phyloP scores from a whole-genome alignment of 2,888 invertebrate species.

The Parnassius orleans region DNA sequence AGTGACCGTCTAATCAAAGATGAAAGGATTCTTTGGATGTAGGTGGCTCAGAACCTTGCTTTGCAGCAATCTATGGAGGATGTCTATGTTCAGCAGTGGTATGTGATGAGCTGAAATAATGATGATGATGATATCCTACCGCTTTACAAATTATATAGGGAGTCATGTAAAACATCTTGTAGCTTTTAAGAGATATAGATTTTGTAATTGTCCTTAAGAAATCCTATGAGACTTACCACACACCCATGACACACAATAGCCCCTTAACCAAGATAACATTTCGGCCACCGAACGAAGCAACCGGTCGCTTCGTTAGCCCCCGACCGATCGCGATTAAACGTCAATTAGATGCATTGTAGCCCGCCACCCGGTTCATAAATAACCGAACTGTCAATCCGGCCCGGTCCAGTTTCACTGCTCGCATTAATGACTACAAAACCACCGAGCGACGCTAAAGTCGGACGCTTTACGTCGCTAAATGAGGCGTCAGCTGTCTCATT shows the following conservation, averaged over 20 bases:
- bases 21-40: too few species aligned
- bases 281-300: conserved; percentile 35
- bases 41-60: too few species aligned
- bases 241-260: conserved; percentile 6
- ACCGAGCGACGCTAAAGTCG: conserved; percentile 30
- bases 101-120: too few species aligned
- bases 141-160: too few species aligned
- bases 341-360: conserved; percentile 74
- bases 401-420: conserved; percentile 44
- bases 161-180: too few species aligned
- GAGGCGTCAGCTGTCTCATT: conserved; percentile 37
- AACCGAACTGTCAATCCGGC: conserved; percentile 51
- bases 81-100: too few species aligned
- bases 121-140: too few species aligned
- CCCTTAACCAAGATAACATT: conserved; percentile 4
- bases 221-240: too few species aligned
- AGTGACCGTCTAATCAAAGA: too few species aligned
- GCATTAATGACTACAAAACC: conserved; percentile 46
- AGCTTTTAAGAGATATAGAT: too few species aligned
- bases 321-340: conserved; percentile 63
- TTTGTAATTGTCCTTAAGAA: too few species aligned
- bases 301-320: conserved; percentile 56
- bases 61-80: too few species aligned
- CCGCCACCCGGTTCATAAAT: conserved; percentile 56
- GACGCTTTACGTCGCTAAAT: conserved; percentile 31